A percentile compares a stretch with the other conserved stretches of the same genome.
Evolutionary conservation across 2,888 invertebrate genomes (phyloP).

Genomic region (Polydesmus complanatus): DNA sequence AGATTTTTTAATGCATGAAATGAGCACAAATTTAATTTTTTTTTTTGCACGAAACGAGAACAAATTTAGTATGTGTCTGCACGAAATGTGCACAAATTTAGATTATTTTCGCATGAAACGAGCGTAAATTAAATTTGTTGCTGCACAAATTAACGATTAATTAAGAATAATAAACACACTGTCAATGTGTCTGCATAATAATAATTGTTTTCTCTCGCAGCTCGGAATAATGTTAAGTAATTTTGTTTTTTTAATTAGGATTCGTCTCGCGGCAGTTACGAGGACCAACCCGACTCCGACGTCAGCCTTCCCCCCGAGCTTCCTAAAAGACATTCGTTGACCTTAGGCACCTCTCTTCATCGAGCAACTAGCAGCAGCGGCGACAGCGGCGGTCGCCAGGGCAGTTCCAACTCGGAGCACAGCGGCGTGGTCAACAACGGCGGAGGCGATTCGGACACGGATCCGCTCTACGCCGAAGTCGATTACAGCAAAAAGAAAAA

Average conservation of each 20-base stretch:
- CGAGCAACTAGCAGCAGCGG: slow-evolving; percentile 15
- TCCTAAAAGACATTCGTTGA: slow-evolving; percentile 26
- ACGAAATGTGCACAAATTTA: too few species aligned
- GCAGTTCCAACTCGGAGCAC: slow-evolving; percentile 13
- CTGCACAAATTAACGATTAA: too few species aligned
- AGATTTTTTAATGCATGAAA: too few species aligned
- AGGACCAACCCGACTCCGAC: slow-evolving; percentile 28
- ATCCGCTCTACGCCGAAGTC: slow-evolving; percentile 23
- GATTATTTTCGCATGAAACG: too few species aligned
- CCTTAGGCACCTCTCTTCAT: slow-evolving; percentile 10
- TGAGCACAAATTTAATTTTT: too few species aligned
- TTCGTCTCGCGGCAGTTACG: slow-evolving; percentile 29
- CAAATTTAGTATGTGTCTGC: too few species aligned
- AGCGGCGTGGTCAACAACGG: slow-evolving; percentile 7
- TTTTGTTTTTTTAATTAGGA: slow-evolving; percentile 22
- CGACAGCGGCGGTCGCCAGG: slow-evolving; percentile 7
- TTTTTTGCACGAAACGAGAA: too few species aligned
- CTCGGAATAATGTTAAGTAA: neutral
- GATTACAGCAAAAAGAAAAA: slow-evolving; percentile 23
- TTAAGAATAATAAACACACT: too few species aligned
- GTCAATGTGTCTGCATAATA: too few species aligned
- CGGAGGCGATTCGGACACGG: slow-evolving; percentile 16
- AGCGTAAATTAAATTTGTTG: too few species aligned
- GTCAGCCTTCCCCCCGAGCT: slow-evolving; percentile 30
- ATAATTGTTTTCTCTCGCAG: too few species aligned